Evolutionary conservation across 2,888 invertebrate species (phyloP).

Genomic region (Euzetes globulus): DNA sequence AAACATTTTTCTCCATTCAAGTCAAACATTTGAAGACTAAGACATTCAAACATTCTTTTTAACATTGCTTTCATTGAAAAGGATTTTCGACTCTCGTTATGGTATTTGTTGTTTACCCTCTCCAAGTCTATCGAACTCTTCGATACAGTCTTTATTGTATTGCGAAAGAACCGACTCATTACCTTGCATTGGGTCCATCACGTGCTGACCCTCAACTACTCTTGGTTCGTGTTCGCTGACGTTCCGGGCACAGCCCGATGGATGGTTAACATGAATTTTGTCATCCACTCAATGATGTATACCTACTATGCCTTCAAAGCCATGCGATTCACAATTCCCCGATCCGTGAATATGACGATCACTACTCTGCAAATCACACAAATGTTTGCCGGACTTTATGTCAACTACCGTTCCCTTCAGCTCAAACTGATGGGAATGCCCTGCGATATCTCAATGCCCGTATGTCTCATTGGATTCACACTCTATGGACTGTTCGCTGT

Average conservation of each 20-base stretch:
- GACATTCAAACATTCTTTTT: too few relatives aligned
- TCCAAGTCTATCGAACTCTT: conserved; percentile 27
- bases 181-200: conserved; percentile 33
- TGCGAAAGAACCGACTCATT: conserved; percentile 28
- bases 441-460: conserved; percentile 20
- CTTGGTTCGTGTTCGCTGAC: conserved; percentile 25
- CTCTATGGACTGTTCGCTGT: conserved; percentile 29
- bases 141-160: conserved; percentile 31
- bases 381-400: conserved; percentile 84
- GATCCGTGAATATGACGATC: conserved; percentile 71
- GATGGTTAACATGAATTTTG: conserved; percentile 45
- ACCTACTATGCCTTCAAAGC: conserved; percentile 79
- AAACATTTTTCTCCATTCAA: too few relatives aligned
- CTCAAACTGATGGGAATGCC: conserved; percentile 23
- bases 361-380: conserved; percentile 84
- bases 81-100: conserved; percentile 26
- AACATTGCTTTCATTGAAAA: too few relatives aligned
- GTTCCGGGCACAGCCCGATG: conserved; percentile 29
- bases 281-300: conserved; percentile 85
- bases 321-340: conserved; percentile 74
- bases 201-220: conserved; percentile 26
- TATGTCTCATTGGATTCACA: conserved; percentile 7
- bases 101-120: conserved; percentile 30
- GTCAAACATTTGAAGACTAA: too few relatives aligned
- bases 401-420: conserved; percentile 46